These are phyloP conservation scores for Lepidocyrtoides sp. DNA, from an alignment of 2,888 invertebrate genomes.

Conservation along the genomic window DNA sequence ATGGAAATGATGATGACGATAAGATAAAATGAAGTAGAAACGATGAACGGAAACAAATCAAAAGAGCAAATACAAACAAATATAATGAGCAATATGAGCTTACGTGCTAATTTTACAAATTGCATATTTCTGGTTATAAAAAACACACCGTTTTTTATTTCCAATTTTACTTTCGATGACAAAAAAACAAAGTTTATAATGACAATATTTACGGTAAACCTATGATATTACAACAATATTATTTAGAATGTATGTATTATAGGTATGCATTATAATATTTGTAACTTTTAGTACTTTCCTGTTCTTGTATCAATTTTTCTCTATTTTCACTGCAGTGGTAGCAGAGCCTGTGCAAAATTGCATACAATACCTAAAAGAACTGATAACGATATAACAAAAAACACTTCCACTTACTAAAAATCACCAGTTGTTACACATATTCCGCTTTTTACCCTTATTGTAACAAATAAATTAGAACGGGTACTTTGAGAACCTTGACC, in stretches of 20 bases:
- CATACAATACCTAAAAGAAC: conserved; percentile 11
- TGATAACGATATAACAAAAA: background rate
- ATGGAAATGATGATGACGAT: background rate
- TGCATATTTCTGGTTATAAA: conserved; percentile 56
- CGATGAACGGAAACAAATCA: background rate
- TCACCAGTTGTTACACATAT: conserved; percentile 33
- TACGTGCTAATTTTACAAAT: background rate
- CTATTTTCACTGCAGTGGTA: conserved; percentile 18
- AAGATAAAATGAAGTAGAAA: background rate
- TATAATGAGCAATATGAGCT: no score
- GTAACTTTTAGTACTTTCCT: conserved; percentile 5
- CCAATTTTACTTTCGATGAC: conserved; percentile 70
- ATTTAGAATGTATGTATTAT: background rate
- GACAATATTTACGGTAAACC: conserved; percentile 30
- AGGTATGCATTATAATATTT: background rate
- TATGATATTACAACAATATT: conserved; percentile 16
- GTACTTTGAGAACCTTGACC: conserved; percentile 22
- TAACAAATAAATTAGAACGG: background rate
- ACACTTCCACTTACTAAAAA: background rate
- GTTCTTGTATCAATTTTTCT: conserved; percentile 15
- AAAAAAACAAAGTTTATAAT: conserved; percentile 46
- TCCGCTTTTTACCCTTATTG: background rate
- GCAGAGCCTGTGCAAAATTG: conserved; percentile 27
- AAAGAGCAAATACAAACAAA: background rate
- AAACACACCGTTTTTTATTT: conserved; percentile 76